These are phyloP conservation scores for Ichneumon xanthorius DNA, from an alignment of 2,888 invertebrate species.

Conservation along the genomic window DNA sequence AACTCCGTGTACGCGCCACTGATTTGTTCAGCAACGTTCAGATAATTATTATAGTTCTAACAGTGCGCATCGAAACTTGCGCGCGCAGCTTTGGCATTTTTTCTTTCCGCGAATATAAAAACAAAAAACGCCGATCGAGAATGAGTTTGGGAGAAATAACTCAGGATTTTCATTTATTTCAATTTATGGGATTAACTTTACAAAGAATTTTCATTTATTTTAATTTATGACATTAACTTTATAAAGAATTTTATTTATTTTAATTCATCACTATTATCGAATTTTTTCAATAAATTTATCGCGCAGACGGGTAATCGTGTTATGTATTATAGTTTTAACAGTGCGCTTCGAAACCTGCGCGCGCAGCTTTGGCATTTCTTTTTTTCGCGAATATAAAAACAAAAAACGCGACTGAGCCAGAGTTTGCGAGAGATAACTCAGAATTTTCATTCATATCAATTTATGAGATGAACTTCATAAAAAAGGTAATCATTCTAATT, in stretches of 20 bases:
- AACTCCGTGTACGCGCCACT: constrained; percentile 30
- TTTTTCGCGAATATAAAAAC: too few species aligned
- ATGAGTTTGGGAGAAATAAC: not conserved
- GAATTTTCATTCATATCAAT: not conserved
- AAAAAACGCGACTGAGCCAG: too few species aligned
- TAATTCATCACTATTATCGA: not conserved
- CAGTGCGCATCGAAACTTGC: not conserved
- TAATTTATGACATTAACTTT: too few species aligned
- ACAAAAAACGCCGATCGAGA: not conserved
- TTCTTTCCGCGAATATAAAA: not conserved
- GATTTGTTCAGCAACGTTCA: constrained; percentile 2
- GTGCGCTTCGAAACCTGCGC: too few species aligned
- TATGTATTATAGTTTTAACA: too few species aligned
- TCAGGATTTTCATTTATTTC: not conserved
- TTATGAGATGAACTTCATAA: too few species aligned
- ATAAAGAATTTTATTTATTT: not conserved
- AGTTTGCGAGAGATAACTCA: too few species aligned
- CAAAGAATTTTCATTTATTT: not conserved
- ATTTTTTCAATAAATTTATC: not conserved
- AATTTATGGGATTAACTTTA: too few species aligned
- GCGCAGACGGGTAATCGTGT: too few species aligned
- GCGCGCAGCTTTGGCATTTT: not conserved
- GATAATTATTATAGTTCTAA: constrained; percentile 30
- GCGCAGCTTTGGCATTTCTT: too few species aligned
- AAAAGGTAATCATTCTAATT: too few species aligned